Evolutionary conservation across 2,113 vertebrate genomes (phyloP).

Genomic region (Strix aluco): DNA sequence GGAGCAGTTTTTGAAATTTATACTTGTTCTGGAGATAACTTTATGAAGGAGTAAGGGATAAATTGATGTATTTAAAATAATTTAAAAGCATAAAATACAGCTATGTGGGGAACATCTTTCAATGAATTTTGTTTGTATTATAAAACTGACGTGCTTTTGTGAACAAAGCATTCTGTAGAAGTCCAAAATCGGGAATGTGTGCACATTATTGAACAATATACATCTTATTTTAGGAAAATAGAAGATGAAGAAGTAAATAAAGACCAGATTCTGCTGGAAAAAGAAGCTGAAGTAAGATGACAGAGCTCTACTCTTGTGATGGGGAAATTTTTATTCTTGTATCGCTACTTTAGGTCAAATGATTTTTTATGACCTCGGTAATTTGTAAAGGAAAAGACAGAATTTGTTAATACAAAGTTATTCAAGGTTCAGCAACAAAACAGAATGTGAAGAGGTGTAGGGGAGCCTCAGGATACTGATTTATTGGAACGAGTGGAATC

Average conservation of each 20-base stretch:
- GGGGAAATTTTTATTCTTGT: background rate
- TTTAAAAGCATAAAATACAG: background rate
- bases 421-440: background rate
- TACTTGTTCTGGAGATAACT: background rate
- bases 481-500: background rate
- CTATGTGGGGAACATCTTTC: background rate
- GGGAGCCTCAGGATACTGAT: background rate
- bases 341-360: background rate
- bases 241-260: constrained; percentile 96
- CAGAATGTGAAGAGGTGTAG: background rate
- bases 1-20: background rate
- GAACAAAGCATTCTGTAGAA: background rate
- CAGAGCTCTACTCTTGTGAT: background rate
- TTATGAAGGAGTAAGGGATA: background rate
- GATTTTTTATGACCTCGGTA: background rate
- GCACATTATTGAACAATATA: background rate
- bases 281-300: constrained; percentile 93
- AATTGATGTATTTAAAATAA: background rate
- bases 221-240: constrained; percentile 80
- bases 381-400: background rate
- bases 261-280: constrained; percentile 96
- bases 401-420: background rate
- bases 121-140: background rate
- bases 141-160: background rate
- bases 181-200: background rate